These are phyloP conservation scores for Diceros bicornis DNA, from an alignment of 2,797 vertebrate genomes.

Conservation along the genomic window DNA sequence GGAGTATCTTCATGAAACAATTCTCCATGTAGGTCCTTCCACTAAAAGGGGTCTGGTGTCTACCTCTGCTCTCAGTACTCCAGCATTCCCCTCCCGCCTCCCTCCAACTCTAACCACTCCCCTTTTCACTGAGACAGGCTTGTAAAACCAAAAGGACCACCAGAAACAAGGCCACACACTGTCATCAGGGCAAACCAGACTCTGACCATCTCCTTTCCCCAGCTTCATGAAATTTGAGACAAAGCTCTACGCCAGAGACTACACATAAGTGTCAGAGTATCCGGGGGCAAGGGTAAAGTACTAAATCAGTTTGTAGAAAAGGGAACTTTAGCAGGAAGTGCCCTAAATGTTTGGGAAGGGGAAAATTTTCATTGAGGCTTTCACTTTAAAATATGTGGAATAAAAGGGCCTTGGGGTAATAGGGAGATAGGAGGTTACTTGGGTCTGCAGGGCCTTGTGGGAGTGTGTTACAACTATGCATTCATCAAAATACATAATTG, in stretches of 20 bases:
- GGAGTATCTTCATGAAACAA: conserved; percentile 86
- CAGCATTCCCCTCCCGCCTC: conserved; percentile 21
- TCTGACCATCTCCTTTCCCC: background rate
- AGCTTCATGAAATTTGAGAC: conserved; percentile 62
- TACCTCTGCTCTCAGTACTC: conserved; percentile 54
- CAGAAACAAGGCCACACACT: conserved; percentile 77
- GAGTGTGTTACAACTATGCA: background rate
- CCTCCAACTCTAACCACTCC: background rate
- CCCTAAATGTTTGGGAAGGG: conserved; percentile 55
- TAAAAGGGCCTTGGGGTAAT: background rate
- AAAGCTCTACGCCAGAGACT: background rate
- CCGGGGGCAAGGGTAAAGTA: conserved; percentile 61
- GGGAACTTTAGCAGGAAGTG: conserved; percentile 38
- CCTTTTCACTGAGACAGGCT: conserved; percentile 87
- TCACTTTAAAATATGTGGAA: background rate
- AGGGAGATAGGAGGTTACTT: background rate
- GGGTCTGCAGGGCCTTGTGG: background rate
- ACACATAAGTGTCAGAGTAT: conserved; percentile 71
- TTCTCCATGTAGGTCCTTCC: conserved; percentile 74
- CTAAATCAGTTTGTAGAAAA: conserved; percentile 61
- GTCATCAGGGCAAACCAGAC: conserved; percentile 88
- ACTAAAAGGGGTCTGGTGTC: conserved; percentile 73
- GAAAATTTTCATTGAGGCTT: background rate
- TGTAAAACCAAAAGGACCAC: conserved; percentile 90
- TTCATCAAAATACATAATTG: background rate